A percentile compares a stretch with the other conserved stretches of the same genome.
Conservation (phyloP, 2,113 vertebrate genomes). For the Polypterus bichir region DNA sequence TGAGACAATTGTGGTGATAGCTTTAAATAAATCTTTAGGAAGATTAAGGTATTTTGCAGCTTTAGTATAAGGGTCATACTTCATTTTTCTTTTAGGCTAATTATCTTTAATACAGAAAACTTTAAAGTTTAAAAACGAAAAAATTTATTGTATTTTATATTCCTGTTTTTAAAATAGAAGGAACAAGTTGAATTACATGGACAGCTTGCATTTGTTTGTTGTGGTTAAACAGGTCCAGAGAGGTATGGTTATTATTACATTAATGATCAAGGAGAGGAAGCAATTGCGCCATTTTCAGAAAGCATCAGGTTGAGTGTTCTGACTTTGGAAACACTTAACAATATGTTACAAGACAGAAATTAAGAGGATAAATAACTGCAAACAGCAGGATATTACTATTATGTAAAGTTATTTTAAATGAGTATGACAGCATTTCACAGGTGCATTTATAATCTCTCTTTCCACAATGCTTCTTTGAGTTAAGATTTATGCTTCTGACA, state of each 20-base stretch:
- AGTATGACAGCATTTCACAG: constrained; percentile 46
- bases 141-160: too few relatives aligned
- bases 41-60: too few relatives aligned
- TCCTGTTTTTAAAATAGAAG: too few relatives aligned
- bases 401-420: constrained; percentile 28
- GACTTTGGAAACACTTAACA: constrained; percentile 29
- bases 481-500: constrained; percentile 63
- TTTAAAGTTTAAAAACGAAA: too few relatives aligned
- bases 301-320: constrained; percentile 21
- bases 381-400: constrained; percentile 25
- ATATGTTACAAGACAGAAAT: constrained; percentile 39
- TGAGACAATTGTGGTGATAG: too few relatives aligned
- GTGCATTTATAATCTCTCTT: constrained; percentile 43
- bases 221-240: constrained; percentile 12
- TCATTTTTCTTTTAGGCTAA: too few relatives aligned
- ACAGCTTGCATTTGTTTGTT: not conserved
- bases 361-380: constrained; percentile 36
- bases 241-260: constrained; percentile 32
- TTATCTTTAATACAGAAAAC: too few relatives aligned
- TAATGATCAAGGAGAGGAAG: constrained; percentile 45
- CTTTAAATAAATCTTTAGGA: too few relatives aligned
- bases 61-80: too few relatives aligned
- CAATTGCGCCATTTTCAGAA: constrained; percentile 54
- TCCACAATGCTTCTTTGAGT: constrained; percentile 32
- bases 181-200: too few relatives aligned